Conservation (phyloP, 2,888 invertebrate species). For the Noctua janthe region DNA sequence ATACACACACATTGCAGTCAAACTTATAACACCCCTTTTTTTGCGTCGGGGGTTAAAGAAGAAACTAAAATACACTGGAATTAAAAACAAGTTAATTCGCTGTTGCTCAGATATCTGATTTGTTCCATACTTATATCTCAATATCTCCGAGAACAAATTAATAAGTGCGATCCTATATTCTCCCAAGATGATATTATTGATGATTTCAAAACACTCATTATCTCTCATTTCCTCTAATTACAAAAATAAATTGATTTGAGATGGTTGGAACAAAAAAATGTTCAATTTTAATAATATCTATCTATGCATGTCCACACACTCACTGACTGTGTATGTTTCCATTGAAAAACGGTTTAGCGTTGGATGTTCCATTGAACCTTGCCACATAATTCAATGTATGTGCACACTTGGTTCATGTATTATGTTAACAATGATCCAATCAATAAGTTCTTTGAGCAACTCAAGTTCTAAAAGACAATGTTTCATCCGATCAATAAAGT, state of each 20-base stretch:
- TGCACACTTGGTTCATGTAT: background rate
- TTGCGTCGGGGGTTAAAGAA: too few relatives aligned
- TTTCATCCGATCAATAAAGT: background rate
- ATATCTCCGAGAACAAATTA: conserved; percentile 24
- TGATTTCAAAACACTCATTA: conserved; percentile 46
- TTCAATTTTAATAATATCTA: conserved; percentile 62
- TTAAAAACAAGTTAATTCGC: background rate
- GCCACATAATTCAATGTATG: background rate
- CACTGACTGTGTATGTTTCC: conserved; percentile 33
- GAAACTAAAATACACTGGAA: background rate
- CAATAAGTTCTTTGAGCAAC: background rate
- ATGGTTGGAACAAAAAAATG: conserved; percentile 57
- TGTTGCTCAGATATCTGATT: background rate
- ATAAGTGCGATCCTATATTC: conserved; percentile 18
- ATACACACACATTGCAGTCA: too few relatives aligned
- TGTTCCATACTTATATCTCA: background rate
- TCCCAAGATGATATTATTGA: conserved; percentile 10
- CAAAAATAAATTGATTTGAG: conserved; percentile 65
- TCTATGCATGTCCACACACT: conserved; percentile 38
- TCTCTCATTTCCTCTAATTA: conserved; percentile 67
- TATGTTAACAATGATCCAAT: background rate
- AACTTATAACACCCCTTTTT: too few relatives aligned
- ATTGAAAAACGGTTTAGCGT: background rate
- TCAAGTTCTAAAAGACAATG: background rate
- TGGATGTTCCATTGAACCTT: background rate